Percentiles rank a stretch among this genome's conserved stretches.
Conservation (phyloP, 2,113 vertebrate genomes). For the Callithrix jacchus region DNA sequence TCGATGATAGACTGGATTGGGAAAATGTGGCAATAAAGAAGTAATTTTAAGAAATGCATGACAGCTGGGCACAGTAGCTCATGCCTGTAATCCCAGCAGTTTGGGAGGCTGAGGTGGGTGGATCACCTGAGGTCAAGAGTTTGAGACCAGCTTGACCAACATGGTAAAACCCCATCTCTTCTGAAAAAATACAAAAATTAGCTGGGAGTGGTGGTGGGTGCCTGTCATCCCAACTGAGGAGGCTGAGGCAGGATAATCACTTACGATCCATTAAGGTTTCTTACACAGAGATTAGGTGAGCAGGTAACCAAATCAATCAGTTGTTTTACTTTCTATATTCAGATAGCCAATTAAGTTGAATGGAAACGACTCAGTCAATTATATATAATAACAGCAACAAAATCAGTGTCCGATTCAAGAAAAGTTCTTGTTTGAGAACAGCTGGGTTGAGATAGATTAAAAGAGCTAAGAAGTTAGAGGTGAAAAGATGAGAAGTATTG, state of each 20-base stretch:
- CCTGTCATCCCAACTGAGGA: too few relatives aligned
- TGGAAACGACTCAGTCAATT: neutral
- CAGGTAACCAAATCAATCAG: conserved; percentile 3
- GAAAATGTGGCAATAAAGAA: too few relatives aligned
- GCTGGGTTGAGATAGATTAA: neutral
- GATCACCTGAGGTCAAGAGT: too few relatives aligned
- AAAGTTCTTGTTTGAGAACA: neutral
- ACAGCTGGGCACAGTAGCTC: too few relatives aligned
- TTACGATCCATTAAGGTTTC: neutral
- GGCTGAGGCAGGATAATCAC: too few relatives aligned
- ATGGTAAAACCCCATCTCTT: rapidly evolving
- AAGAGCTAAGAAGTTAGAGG: neutral
- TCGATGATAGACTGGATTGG: too few relatives aligned
- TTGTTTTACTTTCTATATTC: conserved; percentile 36
- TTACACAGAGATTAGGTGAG: neutral
- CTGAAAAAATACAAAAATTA: too few relatives aligned
- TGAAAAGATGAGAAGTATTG: neutral
- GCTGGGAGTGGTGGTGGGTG: too few relatives aligned
- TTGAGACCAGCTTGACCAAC: too few relatives aligned
- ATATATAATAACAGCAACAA: neutral
- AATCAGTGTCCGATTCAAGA: neutral
- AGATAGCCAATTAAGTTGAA: conserved; percentile 46
- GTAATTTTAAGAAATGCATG: too few relatives aligned
- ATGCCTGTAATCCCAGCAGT: too few relatives aligned
- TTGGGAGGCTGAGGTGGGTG: too few relatives aligned